Evolutionary conservation across 2,888 invertebrate species (phyloP), one percentile per base, ranked within the genome.

Genomic region (Zhengitettix transpicula): DNA sequence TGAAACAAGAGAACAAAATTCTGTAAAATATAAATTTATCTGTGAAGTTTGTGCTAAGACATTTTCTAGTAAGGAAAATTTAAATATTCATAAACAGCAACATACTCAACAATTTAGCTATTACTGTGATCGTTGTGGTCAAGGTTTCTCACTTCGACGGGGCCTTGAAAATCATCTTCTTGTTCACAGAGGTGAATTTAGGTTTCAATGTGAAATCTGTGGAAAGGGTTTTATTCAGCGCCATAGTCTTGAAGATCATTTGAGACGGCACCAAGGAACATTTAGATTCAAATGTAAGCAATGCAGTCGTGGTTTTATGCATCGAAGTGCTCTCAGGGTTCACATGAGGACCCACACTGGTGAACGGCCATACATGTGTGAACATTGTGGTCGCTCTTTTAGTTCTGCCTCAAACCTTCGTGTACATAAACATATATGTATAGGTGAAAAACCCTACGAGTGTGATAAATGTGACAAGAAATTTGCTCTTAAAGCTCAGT

Each of bases 61-160:
- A n/a, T 67, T 69, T 62, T 61, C 66, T 12, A 61, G 57, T 41
- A 63, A 65, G 57, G 62, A 61, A 41, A 61, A 62, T 54, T 64
- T 68, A 57, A 28, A 55, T 10, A 14, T 40, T 40, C 55, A 58
- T n/a, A 58, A 64, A 52, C 64, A 64, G 52, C 63, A 65, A 9
- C 65, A 66, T 56, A 63, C 63, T 15, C 63, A 66, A 57, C 60
- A 63, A 17, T 61, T 61, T 53, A 61, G 58, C 56, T 66, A 64
- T 52, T 63, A 57, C 56, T 70, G 70, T 65, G 67, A 67, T 52
- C 65, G 65, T 52, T 70, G 70, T 64, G 64, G 64, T 55, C 64
- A 64, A 59, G 64, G 63, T 12, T 70, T 69, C 60, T 56, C 63
- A 9, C 60, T 65, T 40, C 65, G 65, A 62, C 52, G 62, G 12